Conservation (phyloP, 2,888 invertebrate genomes). For the Ophion ventricosus region DNA sequence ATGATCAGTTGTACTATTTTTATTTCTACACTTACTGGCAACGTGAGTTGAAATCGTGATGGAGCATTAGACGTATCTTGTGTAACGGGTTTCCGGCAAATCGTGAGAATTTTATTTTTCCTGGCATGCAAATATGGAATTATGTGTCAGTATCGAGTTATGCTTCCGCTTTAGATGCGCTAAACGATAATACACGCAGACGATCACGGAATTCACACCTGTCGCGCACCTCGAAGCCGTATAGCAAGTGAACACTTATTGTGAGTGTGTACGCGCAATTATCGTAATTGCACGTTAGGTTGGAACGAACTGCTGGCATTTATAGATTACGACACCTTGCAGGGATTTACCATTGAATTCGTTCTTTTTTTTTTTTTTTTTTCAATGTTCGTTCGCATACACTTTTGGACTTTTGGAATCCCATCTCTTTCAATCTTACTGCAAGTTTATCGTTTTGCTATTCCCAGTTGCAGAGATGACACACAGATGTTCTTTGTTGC, state of each 20-base stretch:
- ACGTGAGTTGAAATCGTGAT: background rate
- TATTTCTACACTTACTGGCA: background rate
- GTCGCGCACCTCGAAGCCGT: background rate
- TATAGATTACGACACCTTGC: background rate
- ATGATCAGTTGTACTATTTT: background rate
- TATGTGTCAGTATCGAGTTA: conserved; percentile 78
- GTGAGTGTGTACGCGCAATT: background rate
- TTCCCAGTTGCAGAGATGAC: no score
- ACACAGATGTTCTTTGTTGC: no score
- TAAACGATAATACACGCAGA: conserved; percentile 50
- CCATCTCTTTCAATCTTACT: no score
- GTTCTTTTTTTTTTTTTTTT: background rate
- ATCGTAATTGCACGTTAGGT: conserved; percentile 6
- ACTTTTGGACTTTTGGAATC: no score
- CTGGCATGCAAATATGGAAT: conserved; percentile 79
- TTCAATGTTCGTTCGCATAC: no score
- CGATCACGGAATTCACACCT: conserved; percentile 5
- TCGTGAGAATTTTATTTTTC: conserved; percentile 78
- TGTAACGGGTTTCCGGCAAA: conserved; percentile 74
- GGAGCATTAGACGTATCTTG: conserved; percentile 60
- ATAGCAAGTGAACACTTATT: background rate
- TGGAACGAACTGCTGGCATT: background rate
- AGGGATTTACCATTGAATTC: background rate
- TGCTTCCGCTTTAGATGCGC: conserved; percentile 78
- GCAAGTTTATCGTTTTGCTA: no score